Evolutionary conservation across 1,140 invertebrate species (phyloP).

Genomic region (Brachystomella parvula): DNA sequence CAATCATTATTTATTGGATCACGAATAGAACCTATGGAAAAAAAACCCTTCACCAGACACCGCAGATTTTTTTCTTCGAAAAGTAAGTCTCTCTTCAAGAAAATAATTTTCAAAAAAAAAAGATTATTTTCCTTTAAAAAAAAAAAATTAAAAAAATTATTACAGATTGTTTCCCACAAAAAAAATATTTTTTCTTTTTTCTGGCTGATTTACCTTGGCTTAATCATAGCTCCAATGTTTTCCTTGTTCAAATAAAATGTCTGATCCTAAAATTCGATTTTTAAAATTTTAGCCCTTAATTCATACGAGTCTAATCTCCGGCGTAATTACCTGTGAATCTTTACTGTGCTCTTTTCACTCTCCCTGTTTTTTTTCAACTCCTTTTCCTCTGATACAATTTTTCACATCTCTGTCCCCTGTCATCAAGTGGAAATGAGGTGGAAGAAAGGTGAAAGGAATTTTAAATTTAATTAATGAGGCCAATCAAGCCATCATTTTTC

Average conservation of each 20-base stretch:
- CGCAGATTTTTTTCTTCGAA: too few species aligned
- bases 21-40: too few species aligned
- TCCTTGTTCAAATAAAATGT: background rate
- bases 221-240: background rate
- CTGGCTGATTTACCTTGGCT: background rate
- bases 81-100: background rate
- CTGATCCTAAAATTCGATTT: background rate
- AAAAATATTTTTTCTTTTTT: background rate
- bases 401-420: background rate
- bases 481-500: too few species aligned
- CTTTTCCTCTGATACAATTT: background rate
- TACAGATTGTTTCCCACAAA: background rate
- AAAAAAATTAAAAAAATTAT: too few species aligned
- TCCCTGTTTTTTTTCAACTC: background rate
- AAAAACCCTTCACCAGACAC: too few species aligned
- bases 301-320: background rate
- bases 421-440: background rate
- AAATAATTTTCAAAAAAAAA: background rate
- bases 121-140: background rate
- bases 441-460: background rate
- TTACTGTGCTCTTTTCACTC: background rate
- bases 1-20: background rate
- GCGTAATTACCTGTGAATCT: background rate
- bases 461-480: background rate
- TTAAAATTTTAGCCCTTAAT: background rate